Percentiles rank a stretch among this genome's conserved stretches.
These are phyloP conservation scores for Gobius niger DNA, from an alignment of 2,113 vertebrate species.

Conservation along the genomic window DNA sequence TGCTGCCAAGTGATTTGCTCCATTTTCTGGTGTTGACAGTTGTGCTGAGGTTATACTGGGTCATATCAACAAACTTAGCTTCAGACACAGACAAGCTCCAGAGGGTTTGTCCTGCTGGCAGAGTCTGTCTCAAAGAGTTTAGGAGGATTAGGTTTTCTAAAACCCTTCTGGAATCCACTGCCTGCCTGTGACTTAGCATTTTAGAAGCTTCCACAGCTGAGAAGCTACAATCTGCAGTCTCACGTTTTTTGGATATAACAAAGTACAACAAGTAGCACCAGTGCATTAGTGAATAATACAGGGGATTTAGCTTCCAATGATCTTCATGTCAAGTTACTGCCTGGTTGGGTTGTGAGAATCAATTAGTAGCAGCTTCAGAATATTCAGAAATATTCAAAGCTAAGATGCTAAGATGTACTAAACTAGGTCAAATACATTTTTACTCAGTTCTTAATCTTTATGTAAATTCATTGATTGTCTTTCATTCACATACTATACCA, in stretches of 20 bases:
- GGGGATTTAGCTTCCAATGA: background rate
- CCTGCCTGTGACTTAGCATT: slow-evolving; percentile 5
- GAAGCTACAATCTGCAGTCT: background rate
- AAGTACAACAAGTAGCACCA: background rate
- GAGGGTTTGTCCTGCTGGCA: slow-evolving; percentile 36
- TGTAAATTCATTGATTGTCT: too few species aligned
- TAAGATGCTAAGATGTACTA: too few species aligned
- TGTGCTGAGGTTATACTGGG: slow-evolving; percentile 15
- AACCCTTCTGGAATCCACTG: slow-evolving; percentile 54
- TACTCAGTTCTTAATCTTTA: too few species aligned
- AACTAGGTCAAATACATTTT: too few species aligned
- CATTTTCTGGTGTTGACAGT: slow-evolving; percentile 23
- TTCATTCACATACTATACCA: too few species aligned
- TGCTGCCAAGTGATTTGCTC: background rate
- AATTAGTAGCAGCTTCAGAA: background rate
- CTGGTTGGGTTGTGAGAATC: background rate
- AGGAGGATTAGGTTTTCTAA: slow-evolving; percentile 44
- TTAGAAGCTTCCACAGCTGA: slow-evolving; percentile 17
- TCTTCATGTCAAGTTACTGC: too few species aligned
- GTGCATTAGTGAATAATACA: background rate
- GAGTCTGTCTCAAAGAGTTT: slow-evolving; percentile 13
- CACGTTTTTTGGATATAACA: background rate
- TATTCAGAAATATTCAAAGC: too few species aligned
- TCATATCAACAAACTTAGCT: slow-evolving; percentile 39
- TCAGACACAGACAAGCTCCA: slow-evolving; percentile 20